These are phyloP conservation scores for Ophion obscuratus DNA, from an alignment of 2,888 invertebrate species.

Conservation along the genomic window DNA sequence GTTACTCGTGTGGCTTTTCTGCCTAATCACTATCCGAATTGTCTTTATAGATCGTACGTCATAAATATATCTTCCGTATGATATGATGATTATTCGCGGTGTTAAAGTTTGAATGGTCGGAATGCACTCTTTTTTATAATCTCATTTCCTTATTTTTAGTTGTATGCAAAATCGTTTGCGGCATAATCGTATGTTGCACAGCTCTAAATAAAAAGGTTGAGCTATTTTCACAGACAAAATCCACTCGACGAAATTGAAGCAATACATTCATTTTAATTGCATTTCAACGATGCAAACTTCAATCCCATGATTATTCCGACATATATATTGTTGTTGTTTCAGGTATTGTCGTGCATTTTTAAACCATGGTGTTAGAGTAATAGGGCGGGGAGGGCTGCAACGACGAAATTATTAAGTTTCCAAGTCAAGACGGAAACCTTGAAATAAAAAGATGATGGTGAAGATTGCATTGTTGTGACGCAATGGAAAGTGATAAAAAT, in stretches of 20 bases:
- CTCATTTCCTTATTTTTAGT: background rate
- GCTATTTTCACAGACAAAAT: too few species aligned
- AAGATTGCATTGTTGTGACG: too few species aligned
- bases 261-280: too few species aligned
- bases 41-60: background rate
- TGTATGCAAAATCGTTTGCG: background rate
- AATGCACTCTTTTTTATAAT: background rate
- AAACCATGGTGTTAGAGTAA: too few species aligned
- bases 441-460: background rate
- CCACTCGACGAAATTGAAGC: too few species aligned
- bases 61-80: background rate
- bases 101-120: background rate
- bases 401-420: background rate
- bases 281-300: too few species aligned
- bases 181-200: background rate
- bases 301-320: too few species aligned
- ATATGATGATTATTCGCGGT: background rate
- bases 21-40: background rate
- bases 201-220: background rate
- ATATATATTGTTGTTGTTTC: background rate
- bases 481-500: too few species aligned
- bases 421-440: background rate
- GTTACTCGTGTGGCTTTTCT: background rate
- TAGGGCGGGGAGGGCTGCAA: background rate
- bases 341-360: too few species aligned